Evolutionary conservation across 2,888 invertebrate species (phyloP).

Genomic region (Drosophila kambysellisi): DNA sequence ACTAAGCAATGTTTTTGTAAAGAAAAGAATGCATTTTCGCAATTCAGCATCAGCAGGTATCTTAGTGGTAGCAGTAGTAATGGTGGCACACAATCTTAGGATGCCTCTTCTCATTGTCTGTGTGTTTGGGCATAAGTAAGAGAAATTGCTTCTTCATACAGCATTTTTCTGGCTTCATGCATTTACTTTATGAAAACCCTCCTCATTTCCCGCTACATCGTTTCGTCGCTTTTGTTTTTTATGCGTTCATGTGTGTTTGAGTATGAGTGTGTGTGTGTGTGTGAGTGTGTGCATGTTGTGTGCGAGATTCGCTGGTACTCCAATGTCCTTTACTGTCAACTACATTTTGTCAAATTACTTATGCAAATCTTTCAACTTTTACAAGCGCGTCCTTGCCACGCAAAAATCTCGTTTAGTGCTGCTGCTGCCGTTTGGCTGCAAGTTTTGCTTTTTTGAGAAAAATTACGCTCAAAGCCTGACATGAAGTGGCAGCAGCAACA

Average conservation of each 20-base stretch:
- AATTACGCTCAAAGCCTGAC: constrained; percentile 74
- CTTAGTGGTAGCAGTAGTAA: constrained; percentile 4
- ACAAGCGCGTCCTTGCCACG: constrained; percentile 75
- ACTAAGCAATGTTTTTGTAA: background rate
- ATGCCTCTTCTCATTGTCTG: constrained; percentile 27
- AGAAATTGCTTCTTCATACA: constrained; percentile 69
- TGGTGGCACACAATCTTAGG: constrained; percentile 6
- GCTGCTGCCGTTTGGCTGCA: constrained; percentile 34
- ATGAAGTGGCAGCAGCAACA: constrained; percentile 65
- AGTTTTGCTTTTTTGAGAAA: constrained; percentile 51
- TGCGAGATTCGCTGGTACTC: constrained; percentile 55
- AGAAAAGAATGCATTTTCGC: constrained; percentile 20
- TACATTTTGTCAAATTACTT: constrained; percentile 82
- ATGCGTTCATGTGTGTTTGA: constrained; percentile 18
- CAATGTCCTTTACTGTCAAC: constrained; percentile 77
- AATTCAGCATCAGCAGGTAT: constrained; percentile 17
- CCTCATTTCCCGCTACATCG: constrained; percentile 46
- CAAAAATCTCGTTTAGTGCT: constrained; percentile 72
- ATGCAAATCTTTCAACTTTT: constrained; percentile 82
- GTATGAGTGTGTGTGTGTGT: constrained; percentile 29
- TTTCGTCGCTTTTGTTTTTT: constrained; percentile 53
- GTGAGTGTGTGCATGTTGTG: constrained; percentile 37
- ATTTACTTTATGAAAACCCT: constrained; percentile 48
- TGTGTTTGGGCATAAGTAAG: constrained; percentile 62
- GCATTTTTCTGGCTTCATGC: constrained; percentile 56